Percentiles rank a stretch among this genome's conserved stretches.
phyloP scores from a whole-genome alignment of 2,888 invertebrate species.

The Stenodema calcarata region DNA sequence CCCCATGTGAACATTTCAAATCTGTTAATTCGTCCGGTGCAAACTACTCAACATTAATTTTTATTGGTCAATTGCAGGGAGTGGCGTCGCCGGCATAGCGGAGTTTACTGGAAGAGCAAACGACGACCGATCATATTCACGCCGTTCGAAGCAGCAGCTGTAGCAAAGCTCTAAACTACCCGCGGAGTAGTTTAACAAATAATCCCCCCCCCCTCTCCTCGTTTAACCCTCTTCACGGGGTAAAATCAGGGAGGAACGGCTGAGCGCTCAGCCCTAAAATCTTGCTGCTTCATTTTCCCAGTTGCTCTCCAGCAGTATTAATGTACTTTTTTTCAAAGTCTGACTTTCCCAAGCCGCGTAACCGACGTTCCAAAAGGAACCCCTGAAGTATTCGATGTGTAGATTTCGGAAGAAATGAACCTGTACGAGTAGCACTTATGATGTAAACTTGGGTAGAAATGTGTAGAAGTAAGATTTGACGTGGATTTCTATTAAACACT shows the following conservation, averaged over 20 bases:
- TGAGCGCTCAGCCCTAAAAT: background rate
- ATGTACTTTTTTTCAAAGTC: background rate
- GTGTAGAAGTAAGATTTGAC: no score
- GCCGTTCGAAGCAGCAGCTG: conserved; percentile 33
- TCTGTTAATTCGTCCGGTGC: no score
- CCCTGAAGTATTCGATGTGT: background rate
- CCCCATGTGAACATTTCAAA: no score
- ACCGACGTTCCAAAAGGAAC: background rate
- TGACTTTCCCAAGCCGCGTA: background rate
- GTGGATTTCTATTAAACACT: background rate
- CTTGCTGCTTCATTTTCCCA: background rate
- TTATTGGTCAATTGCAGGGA: conserved; percentile 31
- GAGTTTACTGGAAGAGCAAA: conserved; percentile 50
- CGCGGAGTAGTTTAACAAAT: conserved; percentile 6
- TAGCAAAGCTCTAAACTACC: conserved; percentile 37
- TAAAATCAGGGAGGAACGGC: background rate
- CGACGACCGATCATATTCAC: conserved; percentile 49
- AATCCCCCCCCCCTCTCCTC: background rate
- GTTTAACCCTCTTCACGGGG: no score
- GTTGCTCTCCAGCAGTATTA: background rate
- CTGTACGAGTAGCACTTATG: background rate
- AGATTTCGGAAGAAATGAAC: background rate
- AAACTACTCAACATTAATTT: background rate
- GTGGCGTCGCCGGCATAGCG: conserved; percentile 49
- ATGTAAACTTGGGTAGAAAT: background rate